Evolutionary conservation across 1,140 invertebrate species (phyloP), one percentile per base, ranked within the genome.

Genomic region (Aphelenchoides besseyi): DNA sequence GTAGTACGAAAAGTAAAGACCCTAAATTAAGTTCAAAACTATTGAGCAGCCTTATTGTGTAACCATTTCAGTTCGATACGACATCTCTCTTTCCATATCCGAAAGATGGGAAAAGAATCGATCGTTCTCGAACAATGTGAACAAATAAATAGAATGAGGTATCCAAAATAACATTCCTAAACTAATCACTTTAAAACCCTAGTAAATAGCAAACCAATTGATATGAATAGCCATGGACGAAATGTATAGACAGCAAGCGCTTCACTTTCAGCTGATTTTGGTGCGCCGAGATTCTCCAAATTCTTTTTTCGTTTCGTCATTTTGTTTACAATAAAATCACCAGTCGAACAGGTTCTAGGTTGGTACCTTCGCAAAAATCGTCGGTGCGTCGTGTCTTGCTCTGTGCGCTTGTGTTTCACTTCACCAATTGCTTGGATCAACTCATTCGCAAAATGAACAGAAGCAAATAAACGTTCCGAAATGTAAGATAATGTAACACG

Each of bases 1-100:
- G 84, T 90, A 94, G 80, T 92, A 93, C 0, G 91, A 92, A 83
- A 92, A 93, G 84, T 93, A 93, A 79, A 93, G 88, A 2, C 91
- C 91, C 90, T 91, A 83, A 68, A 85, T 87, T 48, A 79, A 69
- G n/a, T 67, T 71, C 32, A 23, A 69, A 0, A 16, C 62, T 53
- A 18, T 23, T 32, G 26, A 54, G 12, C 32, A 3, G 26, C 16
- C 61, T 16, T 28, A 53, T 37, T 33, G 8, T n/a, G 9, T 71
- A 67, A 52, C 1, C 8, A 12, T 48, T 48, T 48, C 41, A 12
- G 41, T 48, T 23, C 41, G 41, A 48, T 48, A 37, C 77, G 86
- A 80, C 71, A 88, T 81, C 73, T 88, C 87, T 63, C 87, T 78
- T 72, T 88, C 87, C 57, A 88, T 78, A 32, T 86, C 86, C 2